phyloP scores from a whole-genome alignment of 2,113 vertebrate species.

The Charadrius vociferus region DNA sequence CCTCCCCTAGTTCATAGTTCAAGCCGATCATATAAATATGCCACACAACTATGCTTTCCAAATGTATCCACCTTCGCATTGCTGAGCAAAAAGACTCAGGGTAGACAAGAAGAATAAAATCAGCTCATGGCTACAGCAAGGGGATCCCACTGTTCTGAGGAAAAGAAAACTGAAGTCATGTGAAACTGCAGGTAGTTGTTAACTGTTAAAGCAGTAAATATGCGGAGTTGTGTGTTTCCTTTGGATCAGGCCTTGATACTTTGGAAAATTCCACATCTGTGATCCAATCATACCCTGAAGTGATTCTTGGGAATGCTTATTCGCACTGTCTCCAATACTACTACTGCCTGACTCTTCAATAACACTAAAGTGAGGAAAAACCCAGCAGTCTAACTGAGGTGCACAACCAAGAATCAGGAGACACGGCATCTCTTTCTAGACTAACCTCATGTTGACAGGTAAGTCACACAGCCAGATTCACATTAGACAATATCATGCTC shows the following conservation, averaged over 20 bases:
- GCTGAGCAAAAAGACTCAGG: neutral
- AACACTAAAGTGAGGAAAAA: neutral
- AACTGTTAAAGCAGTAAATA: neutral
- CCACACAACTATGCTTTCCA: neutral
- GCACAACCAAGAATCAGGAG: neutral
- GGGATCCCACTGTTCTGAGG: neutral
- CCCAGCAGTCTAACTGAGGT: neutral
- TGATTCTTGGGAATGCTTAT: neutral
- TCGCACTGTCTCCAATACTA: neutral
- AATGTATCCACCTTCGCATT: neutral
- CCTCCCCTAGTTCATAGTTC: neutral
- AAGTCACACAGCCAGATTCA: neutral
- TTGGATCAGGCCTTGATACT: neutral
- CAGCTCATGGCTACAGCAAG: neutral
- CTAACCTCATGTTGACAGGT: neutral
- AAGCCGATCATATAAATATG: neutral
- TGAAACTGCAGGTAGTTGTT: neutral
- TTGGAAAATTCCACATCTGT: neutral
- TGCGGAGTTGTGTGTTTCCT: fast-evolving
- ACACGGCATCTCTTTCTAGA: neutral
- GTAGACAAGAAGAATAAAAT: neutral
- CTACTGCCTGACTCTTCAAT: too few relatives aligned
- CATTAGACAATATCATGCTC: neutral
- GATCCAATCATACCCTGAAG: neutral
- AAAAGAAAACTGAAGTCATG: neutral